Base-by-base conservation (phyloP, 2,888 invertebrate species). In the Chloromyia formosa region DNA sequence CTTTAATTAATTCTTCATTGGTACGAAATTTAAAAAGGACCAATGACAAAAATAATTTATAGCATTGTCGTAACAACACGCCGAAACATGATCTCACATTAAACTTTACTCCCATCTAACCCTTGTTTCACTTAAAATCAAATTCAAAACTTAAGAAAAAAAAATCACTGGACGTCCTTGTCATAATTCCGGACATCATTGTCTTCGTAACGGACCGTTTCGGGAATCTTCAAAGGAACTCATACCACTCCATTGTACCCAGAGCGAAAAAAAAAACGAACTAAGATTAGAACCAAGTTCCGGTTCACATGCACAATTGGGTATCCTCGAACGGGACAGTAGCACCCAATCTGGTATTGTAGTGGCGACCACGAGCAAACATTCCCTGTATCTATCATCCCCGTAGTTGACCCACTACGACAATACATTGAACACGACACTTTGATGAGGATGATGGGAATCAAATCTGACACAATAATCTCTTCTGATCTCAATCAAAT, bases 381-480 rank as follows among this genome's bases (percentile, higher is more conserved):
- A 60, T 56, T 20, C 12, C 20, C 42, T 18, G 73, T 61, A 18
- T 35, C 27, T 58, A 76, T 76, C 61, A 68, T 27, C 62, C 71
- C 69, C 56, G 53, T 18, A 16, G 73, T 27, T 61, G 42, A 35
- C 68, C 66, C 27, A 4, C 2, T 7, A 35, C 27, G 27, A 35
- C 27, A 35, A 35, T 69, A 64, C 75, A 53, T 62, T 45, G 49
- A 72, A 69, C 69, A 76, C 35, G 53, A 77, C 74, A 76, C 71
- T 69, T 69, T 75, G 71, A 72, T 61, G 61, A 75, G 75, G 72
- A 74, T 76, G 77, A 79, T 79, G 78, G 77, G 79, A 79, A 79
- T 79, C 76, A 60, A 76, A 76, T 78, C 75, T 78, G 78, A 78
- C 78, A 78, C 77, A 76, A 73, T 74, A 78, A 54, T 64, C 71